A percentile compares a stretch with the other conserved stretches of the same genome.
These are phyloP conservation scores for Apomyelois bistriatella DNA, from an alignment of 2,888 invertebrate genomes.

Conservation along the genomic window DNA sequence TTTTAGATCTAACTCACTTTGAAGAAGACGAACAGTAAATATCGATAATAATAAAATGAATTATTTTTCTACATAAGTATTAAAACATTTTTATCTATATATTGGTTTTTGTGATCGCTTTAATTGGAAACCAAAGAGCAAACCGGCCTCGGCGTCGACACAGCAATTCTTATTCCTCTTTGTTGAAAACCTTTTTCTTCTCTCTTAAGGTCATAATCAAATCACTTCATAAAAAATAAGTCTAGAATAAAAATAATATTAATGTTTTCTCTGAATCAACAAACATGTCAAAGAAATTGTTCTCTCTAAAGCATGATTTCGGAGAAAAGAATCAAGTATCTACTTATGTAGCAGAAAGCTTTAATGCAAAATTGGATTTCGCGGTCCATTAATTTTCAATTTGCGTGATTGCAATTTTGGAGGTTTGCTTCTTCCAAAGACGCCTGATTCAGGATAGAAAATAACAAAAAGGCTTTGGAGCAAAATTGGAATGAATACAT, in stretches of 20 bases:
- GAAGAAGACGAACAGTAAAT: too few relatives aligned
- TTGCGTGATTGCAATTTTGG: conserved; percentile 78
- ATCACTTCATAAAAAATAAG: too few relatives aligned
- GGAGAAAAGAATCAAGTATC: conserved; percentile 41
- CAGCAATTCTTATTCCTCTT: too few relatives aligned
- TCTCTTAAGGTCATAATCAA: too few relatives aligned
- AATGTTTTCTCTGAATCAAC: conserved; percentile 9
- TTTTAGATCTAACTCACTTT: too few relatives aligned
- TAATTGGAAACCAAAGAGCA: too few relatives aligned
- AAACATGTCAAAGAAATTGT: conserved; percentile 15
- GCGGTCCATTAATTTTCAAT: conserved; percentile 79
- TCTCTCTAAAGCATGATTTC: conserved; percentile 15
- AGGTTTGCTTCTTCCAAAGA: conserved; percentile 70
- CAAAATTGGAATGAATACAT: conserved; percentile 64
- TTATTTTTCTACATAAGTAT: too few relatives aligned
- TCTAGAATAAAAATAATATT: not conserved
- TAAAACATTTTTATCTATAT: too few relatives aligned
- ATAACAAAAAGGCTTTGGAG: conserved; percentile 66
- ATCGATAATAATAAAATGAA: too few relatives aligned
- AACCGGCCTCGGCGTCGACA: too few relatives aligned
- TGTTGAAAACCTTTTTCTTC: too few relatives aligned
- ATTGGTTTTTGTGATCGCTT: too few relatives aligned
- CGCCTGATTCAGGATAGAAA: conserved; percentile 60
- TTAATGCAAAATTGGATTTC: conserved; percentile 77
- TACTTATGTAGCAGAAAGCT: conserved; percentile 62